Evolutionary conservation across 1,140 invertebrate species (phyloP), one percentile per base, ranked within the genome.

Genomic region (Drosophila prosaltans): DNA sequence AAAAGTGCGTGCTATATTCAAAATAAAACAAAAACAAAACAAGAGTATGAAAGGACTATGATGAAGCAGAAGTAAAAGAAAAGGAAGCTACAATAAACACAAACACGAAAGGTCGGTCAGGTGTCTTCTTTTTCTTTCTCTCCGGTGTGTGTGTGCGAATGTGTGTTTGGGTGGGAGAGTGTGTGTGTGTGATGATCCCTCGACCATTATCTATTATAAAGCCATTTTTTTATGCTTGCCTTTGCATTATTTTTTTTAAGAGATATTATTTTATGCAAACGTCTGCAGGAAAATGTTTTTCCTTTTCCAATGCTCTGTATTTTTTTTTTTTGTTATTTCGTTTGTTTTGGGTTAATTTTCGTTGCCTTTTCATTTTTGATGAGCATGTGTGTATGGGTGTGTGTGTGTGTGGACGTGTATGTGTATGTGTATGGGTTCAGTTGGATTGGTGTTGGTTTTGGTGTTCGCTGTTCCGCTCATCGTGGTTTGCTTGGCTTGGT

Each of bases 301-400:
- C 55, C 43, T 69, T 48, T 60, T 62, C 8, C 16, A 1, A 9
- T 40, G 39, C 66, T 76, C 80, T 55, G 16, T 57, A 36, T 67
- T 68, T 26, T 28, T 69, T 28, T 69, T 51, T 39, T 41, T 57
- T 32, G 16, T 62, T 63, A 40, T 75, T 41, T 60, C 21, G 9
- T 65, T 64, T 45, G 57, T 65, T 54, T 57, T 41, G 59, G 72
- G 51, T 74, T 67, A 78, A 86, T 84, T 81, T 85, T 74, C 62
- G 26, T 69, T 65, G 68, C 67, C 63, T 69, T 72, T 78, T 69
- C 81, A 81, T 86, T 72, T 85, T 85, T 85, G 74, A 85, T 86
- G 74, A 74, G 71, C 54, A 64, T 64, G 62, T 69, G 65, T 76
- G 59, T 65, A 26, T 48, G 55, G n/a, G 39, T 10, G 26, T 51